Evolutionary conservation across 2,113 vertebrate species (phyloP).

Genomic region (Catharus fuscescens): DNA sequence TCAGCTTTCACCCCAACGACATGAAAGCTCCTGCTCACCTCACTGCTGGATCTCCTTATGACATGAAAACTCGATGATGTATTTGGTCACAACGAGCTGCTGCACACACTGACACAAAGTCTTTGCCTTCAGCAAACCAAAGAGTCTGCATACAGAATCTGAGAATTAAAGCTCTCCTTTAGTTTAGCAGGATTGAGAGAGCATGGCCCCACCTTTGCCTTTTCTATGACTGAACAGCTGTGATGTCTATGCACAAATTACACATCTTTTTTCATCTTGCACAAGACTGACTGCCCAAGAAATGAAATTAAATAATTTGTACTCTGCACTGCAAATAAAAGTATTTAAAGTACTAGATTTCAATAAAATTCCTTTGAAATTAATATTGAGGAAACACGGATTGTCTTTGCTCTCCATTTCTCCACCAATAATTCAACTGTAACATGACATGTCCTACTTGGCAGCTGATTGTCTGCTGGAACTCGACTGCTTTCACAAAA

Average conservation of each 20-base stretch:
- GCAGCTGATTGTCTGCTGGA: not conserved
- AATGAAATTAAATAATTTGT: fast-evolving
- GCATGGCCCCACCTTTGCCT: not conserved
- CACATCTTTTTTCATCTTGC: not conserved
- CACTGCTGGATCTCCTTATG: fast-evolving
- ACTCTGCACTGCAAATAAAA: not conserved
- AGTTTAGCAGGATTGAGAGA: not conserved
- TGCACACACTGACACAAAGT: fast-evolving
- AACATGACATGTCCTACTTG: not conserved
- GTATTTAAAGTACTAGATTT: too few relatives aligned
- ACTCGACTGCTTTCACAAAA: not conserved
- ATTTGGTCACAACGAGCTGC: not conserved
- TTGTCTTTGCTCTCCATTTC: not conserved
- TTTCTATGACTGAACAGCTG: not conserved
- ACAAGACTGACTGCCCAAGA: not conserved
- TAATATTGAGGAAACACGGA: not conserved
- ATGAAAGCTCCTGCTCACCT: fast-evolving
- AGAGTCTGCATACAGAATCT: fast-evolving
- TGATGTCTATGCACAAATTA: fast-evolving
- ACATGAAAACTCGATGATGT: fast-evolving
- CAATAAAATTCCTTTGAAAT: not conserved
- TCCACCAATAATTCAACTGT: not conserved
- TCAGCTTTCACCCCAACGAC: not conserved
- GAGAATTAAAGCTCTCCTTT: not conserved
- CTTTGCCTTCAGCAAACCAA: not conserved